Conservation (phyloP, 2,888 invertebrate species). For the Branchellion lobata region DNA sequence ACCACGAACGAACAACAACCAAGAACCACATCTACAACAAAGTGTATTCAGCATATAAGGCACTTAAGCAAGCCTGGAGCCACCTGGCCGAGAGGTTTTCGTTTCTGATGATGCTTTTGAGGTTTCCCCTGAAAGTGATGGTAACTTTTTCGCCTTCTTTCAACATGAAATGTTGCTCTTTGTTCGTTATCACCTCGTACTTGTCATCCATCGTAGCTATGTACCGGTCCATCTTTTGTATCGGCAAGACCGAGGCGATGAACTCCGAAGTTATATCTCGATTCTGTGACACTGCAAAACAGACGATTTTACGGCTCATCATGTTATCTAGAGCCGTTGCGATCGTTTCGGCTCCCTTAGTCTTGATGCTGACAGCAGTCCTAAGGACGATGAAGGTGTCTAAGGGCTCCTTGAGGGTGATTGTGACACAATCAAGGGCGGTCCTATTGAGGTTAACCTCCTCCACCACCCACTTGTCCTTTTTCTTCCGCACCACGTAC, state of each 20-base stretch:
- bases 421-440: slow-evolving; percentile 8
- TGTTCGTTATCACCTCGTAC: slow-evolving; percentile 57
- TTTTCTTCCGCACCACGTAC: slow-evolving; percentile 43
- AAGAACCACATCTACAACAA: no score
- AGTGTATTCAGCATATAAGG: no score
- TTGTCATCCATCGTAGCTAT: slow-evolving; percentile 54
- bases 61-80: background rate
- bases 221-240: slow-evolving; percentile 52
- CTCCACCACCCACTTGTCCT: slow-evolving; percentile 43
- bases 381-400: slow-evolving; percentile 42
- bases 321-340: slow-evolving; percentile 34
- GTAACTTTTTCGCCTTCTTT: slow-evolving; percentile 56
- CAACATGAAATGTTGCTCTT: slow-evolving; percentile 50
- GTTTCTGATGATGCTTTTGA: slow-evolving; percentile 52
- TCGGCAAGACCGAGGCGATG: slow-evolving; percentile 54
- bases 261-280: slow-evolving; percentile 56
- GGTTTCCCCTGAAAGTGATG: slow-evolving; percentile 58
- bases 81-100: slow-evolving; percentile 53
- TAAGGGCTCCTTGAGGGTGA: slow-evolving; percentile 42
- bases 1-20: no score
- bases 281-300: slow-evolving; percentile 41
- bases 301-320: slow-evolving; percentile 27
- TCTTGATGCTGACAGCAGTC: slow-evolving; percentile 35
- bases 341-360: slow-evolving; percentile 43
- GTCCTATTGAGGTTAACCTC: slow-evolving; percentile 18